Evolutionary conservation across 1,140 invertebrate genomes (phyloP).

Genomic region (Proctacanthus coquilletti): DNA sequence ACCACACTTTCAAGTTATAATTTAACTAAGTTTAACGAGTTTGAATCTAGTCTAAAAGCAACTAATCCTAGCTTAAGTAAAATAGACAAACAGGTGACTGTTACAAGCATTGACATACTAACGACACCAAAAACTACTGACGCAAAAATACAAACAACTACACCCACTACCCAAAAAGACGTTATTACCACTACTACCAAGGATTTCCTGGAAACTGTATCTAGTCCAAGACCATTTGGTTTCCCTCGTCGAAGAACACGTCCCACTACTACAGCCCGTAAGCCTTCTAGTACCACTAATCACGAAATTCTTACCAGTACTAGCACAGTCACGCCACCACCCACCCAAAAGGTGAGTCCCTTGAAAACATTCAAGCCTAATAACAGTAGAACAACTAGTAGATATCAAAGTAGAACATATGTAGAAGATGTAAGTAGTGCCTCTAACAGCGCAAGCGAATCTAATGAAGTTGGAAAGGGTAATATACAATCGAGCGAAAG

Average conservation of each 20-base stretch:
- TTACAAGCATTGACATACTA: not conserved
- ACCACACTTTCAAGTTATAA: too few relatives aligned
- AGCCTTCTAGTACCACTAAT: too few relatives aligned
- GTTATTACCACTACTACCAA: slow-evolving; percentile 12
- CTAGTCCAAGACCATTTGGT: slow-evolving; percentile 38
- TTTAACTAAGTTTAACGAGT: too few relatives aligned
- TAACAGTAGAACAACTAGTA: not conserved
- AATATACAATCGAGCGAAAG: too few relatives aligned
- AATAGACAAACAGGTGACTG: not conserved
- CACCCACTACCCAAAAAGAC: slow-evolving; percentile 9
- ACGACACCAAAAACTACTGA: too few relatives aligned
- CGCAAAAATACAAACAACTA: slow-evolving; percentile 11
- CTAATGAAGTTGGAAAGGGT: too few relatives aligned
- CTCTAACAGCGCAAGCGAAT: too few relatives aligned
- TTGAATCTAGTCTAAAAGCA: not conserved
- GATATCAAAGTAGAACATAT: too few relatives aligned
- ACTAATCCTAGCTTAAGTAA: not conserved
- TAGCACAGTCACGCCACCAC: not conserved
- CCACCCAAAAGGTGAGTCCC: not conserved
- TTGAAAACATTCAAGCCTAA: not conserved
- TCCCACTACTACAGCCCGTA: slow-evolving; percentile 19
- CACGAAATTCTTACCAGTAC: too few relatives aligned
- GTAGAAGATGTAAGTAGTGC: too few relatives aligned
- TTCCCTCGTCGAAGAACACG: slow-evolving; percentile 29
- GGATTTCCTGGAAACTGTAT: slow-evolving; percentile 22